Conservation (phyloP, 2,888 invertebrate species). For the Eudemis profundana region DNA sequence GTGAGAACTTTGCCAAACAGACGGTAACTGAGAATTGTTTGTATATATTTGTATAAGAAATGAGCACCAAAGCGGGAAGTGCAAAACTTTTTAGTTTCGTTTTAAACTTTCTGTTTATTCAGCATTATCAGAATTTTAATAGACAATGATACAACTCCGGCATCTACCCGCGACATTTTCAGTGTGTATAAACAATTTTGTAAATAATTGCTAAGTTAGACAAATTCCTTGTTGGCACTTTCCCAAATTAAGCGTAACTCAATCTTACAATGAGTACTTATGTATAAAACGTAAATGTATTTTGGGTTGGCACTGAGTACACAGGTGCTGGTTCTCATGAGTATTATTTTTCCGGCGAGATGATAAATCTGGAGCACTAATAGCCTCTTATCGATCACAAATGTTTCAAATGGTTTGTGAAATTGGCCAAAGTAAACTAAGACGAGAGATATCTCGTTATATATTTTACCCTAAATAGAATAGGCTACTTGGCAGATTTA, state of each 20-base stretch:
- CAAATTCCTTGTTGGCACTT: conserved; percentile 32
- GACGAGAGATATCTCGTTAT: no score
- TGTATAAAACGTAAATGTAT: conserved; percentile 38
- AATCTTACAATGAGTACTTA: conserved; percentile 33
- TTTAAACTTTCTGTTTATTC: conserved; percentile 51
- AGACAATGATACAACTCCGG: conserved; percentile 11
- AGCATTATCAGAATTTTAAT: conserved; percentile 36
- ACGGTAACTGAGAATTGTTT: conserved; percentile 70
- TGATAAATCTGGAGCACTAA: conserved; percentile 41
- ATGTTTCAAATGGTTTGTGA: conserved; percentile 18
- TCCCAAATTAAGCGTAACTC: conserved; percentile 42
- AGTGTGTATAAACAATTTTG: conserved; percentile 19
- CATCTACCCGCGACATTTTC: conserved; percentile 1
- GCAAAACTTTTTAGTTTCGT: conserved; percentile 62
- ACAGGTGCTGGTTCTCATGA: conserved; percentile 42
- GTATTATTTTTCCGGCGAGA: conserved; percentile 37
- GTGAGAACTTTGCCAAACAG: conserved; percentile 75
- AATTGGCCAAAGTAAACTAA: neutral
- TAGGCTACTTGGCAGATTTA: no score
- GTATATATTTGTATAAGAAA: conserved; percentile 79
- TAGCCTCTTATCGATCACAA: conserved; percentile 28
- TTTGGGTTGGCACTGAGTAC: conserved; percentile 34
- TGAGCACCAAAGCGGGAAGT: conserved; percentile 70
- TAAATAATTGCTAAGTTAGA: conserved; percentile 25
- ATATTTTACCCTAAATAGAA: no score